Evolutionary conservation across 2,888 invertebrate genomes (phyloP).

Genomic region (Hypomecis punctinalis): DNA sequence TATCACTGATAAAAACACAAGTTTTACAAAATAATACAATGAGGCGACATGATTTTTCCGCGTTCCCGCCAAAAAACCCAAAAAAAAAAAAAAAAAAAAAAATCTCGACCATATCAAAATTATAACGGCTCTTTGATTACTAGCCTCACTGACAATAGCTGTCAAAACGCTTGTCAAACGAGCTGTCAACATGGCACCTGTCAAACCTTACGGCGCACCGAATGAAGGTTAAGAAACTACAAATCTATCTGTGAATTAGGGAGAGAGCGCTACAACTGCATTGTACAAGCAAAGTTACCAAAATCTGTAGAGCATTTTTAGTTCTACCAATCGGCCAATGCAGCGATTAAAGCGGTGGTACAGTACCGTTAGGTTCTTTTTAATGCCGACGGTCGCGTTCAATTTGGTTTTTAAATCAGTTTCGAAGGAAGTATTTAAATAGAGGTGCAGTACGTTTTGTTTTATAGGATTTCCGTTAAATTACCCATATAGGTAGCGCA

Average conservation of each 20-base stretch:
- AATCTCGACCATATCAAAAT: slow-evolving; percentile 14
- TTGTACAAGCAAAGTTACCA: no score
- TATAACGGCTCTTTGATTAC: slow-evolving; percentile 29
- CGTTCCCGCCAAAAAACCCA: no score
- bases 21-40: no score
- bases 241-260: no score
- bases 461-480: background rate
- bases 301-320: no score
- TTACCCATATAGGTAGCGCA: background rate
- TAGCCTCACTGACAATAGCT: slow-evolving; percentile 57
- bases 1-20: no score
- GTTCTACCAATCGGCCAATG: no score
- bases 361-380: slow-evolving; percentile 34
- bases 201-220: slow-evolving; percentile 44
- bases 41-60: no score
- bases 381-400: slow-evolving; percentile 14
- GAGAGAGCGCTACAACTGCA: no score
- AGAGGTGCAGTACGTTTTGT: background rate
- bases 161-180: slow-evolving; percentile 57
- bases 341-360: no score
- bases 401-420: slow-evolving; percentile 30
- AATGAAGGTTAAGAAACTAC: slow-evolving; percentile 9
- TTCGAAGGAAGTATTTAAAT: slow-evolving; percentile 17
- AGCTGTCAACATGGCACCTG: slow-evolving; percentile 69
- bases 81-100: no score